Conservation (phyloP, 2,888 invertebrate genomes). For the Lypha dubia region DNA sequence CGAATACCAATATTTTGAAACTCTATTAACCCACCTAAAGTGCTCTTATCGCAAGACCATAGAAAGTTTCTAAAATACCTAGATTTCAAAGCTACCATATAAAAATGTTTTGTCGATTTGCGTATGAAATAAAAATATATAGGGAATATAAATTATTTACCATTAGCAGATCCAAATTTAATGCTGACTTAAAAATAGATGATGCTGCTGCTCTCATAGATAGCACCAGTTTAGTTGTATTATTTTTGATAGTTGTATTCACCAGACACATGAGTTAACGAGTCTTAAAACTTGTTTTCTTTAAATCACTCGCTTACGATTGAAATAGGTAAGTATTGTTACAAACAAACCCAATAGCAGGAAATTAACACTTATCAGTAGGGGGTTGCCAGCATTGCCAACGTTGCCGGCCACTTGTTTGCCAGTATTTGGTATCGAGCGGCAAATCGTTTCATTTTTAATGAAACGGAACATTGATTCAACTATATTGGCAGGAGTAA, state of each 20-base stretch:
- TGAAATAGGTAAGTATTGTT: slow-evolving; percentile 41
- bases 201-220: slow-evolving; percentile 21
- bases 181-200: neutral
- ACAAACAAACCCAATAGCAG: slow-evolving; percentile 40
- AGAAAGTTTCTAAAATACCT: no score
- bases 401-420: slow-evolving; percentile 53
- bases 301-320: slow-evolving; percentile 52
- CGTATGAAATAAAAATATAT: neutral
- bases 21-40: no score
- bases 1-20: no score
- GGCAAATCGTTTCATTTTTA: slow-evolving; percentile 80
- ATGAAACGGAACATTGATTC: slow-evolving; percentile 82
- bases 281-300: neutral
- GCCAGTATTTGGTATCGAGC: slow-evolving; percentile 69
- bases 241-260: slow-evolving; percentile 2
- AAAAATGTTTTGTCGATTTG: neutral
- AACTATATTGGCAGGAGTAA: slow-evolving; percentile 81
- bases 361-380: slow-evolving; percentile 34
- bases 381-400: neutral
- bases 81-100: neutral
- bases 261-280: neutral
- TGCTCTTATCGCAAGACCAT: no score
- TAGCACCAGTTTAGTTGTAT: slow-evolving; percentile 14
- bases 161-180: slow-evolving; percentile 8
- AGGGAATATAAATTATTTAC: slow-evolving; percentile 52